phyloP scores from a whole-genome alignment of 2,113 vertebrate genomes.

The Rhadina sibilatrix region DNA sequence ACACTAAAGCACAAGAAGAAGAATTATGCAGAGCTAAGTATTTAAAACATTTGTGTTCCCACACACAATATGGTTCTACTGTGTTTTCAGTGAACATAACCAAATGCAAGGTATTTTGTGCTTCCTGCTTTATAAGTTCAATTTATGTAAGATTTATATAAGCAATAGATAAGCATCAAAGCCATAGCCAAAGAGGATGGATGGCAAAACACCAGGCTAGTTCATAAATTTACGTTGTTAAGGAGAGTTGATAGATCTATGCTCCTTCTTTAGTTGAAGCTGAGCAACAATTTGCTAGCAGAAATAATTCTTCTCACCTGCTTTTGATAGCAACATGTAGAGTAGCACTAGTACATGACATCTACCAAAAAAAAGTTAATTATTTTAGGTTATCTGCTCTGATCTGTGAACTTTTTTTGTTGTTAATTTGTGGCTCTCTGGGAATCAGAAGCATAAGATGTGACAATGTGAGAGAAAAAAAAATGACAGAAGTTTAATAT shows the following conservation, averaged over 20 bases:
- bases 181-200: neutral
- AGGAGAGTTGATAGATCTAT: neutral
- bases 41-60: slow-evolving; percentile 35
- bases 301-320: neutral
- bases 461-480: neutral
- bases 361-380: neutral
- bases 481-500: neutral
- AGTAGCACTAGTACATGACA: neutral
- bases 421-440: neutral
- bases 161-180: slow-evolving; percentile 9
- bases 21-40: slow-evolving; percentile 24
- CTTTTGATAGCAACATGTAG: neutral
- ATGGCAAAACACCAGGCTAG: neutral
- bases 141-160: slow-evolving; percentile 38
- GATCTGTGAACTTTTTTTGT: neutral
- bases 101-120: neutral
- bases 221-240: slow-evolving; percentile 24
- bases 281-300: neutral
- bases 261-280: neutral
- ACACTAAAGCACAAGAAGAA: neutral
- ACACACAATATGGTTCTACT: slow-evolving; percentile 24
- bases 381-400: neutral
- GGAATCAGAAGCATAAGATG: neutral
- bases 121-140: neutral
- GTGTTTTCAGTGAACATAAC: neutral